Base-by-base conservation (phyloP, 2,888 invertebrate species). In the Cylindroiulus punctatus region DNA sequence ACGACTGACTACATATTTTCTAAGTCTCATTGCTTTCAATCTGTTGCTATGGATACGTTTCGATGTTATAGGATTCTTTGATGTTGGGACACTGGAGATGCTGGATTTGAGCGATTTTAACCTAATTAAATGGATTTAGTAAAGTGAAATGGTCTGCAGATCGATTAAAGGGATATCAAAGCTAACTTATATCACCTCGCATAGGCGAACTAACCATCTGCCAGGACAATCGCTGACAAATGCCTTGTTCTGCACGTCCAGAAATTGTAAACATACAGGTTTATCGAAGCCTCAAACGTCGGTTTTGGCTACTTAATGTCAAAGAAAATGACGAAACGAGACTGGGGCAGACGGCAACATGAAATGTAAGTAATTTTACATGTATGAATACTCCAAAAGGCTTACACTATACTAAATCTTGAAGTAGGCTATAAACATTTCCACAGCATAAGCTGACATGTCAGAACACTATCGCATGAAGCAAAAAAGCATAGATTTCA, bases 311-410 rank as follows among this genome's bases (percentile, higher is more conserved):
- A 65, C 26, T 65, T 65, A 22, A 65, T 65, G 65, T 65, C 65
- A 76, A 76, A 26, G 76, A 76, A 76, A 76, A 76, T 76, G 76
- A 76, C 76, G 30, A 76, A 76, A 76, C 26, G 76, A 76, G 76
- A 76, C 22, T 30, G 26, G 76, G 76, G 76, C 30, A 12, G 76
- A 76, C 76, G 76, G 30, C 30, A 30, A 76, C 76, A 76, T 76
- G 76, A 76, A 30, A 76, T 30, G 76, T 76, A 30, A 76, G 76
- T 26, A 76, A 30, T 30, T 14, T 76, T n/a, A n/a, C n/a, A n/a
- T n/a, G n/a, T n/a, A n/a, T n/a, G n/a, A n/a, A n/a, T n/a, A n/a
- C n/a, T n/a, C n/a, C n/a, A n/a, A n/a, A n/a, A n/a, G n/a, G n/a
- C n/a, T n/a, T n/a, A n/a, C n/a, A n/a, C n/a, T n/a, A n/a, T n/a